phyloP scores from a whole-genome alignment of 2,797 vertebrate species.

The Bovichtus diacanthus region DNA sequence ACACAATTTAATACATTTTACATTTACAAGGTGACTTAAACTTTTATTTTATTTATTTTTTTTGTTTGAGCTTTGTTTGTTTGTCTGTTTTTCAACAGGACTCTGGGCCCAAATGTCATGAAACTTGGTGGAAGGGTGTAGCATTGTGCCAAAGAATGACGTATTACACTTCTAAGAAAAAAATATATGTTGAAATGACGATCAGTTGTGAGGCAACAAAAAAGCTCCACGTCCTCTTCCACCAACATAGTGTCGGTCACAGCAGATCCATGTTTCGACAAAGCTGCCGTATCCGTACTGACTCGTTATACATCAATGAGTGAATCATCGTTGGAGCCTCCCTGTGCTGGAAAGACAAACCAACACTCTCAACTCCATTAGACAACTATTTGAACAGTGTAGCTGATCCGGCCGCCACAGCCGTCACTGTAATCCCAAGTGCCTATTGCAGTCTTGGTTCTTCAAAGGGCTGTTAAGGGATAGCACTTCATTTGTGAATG shows the following conservation, averaged over 20 bases:
- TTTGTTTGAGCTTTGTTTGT: too few relatives aligned
- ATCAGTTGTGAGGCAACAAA: constrained; percentile 21
- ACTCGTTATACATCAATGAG: constrained; percentile 48
- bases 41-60: too few relatives aligned
- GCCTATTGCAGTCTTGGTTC: constrained; percentile 21
- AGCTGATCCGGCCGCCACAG: constrained; percentile 22
- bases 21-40: too few relatives aligned
- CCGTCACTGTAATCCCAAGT: constrained; percentile 29
- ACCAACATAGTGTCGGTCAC: constrained; percentile 12
- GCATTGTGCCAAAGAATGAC: too few relatives aligned
- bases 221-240: constrained; percentile 9
- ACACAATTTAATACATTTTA: too few relatives aligned
- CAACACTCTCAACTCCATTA: constrained; percentile 34
- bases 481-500: constrained; percentile 14
- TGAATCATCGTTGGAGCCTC: constrained; percentile 58
- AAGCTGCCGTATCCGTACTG: constrained; percentile 13
- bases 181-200: background rate
- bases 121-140: too few relatives aligned
- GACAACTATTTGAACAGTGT: constrained; percentile 41
- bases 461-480: constrained; percentile 28
- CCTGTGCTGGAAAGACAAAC: constrained; percentile 48
- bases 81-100: too few relatives aligned
- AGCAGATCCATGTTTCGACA: constrained; percentile 25
- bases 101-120: too few relatives aligned
- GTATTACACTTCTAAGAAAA: too few relatives aligned